A percentile compares a stretch with the other conserved stretches of the same genome.
phyloP scores from a whole-genome alignment of 2,888 invertebrate species.

The Sylvicola fuscatus region DNA sequence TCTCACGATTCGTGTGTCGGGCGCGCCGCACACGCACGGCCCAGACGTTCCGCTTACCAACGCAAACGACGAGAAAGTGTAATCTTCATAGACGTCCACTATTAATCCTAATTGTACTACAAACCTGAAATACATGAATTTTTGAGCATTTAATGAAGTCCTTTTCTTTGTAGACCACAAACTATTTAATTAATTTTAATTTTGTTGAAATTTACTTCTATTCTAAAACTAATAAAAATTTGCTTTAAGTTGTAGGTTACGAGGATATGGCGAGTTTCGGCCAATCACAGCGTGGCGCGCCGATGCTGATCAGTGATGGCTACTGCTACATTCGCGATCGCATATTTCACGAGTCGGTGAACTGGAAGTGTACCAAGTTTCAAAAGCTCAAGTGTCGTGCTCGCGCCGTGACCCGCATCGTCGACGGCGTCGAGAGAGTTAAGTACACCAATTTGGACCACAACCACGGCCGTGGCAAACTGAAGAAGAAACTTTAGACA shows the following conservation, averaged over 20 bases:
- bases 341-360: conserved; percentile 7
- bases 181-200: no score
- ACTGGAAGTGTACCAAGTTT: conserved; percentile 9
- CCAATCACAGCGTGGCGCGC: conserved; percentile 9
- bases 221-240: background rate
- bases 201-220: background rate
- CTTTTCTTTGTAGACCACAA: conserved; percentile 17
- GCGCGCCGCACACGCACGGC: conserved; percentile 21
- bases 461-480: conserved; percentile 4
- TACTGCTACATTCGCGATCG: conserved; percentile 8
- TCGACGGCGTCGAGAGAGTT: conserved; percentile 6
- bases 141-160: no score
- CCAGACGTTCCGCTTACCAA: conserved; percentile 16
- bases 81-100: no score
- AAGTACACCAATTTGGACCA: conserved; percentile 8
- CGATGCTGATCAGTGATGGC: conserved; percentile 6
- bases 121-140: no score
- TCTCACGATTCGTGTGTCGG: conserved; percentile 18
- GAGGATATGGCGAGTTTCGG: conserved; percentile 6
- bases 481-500: background rate
- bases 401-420: conserved; percentile 7
- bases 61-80: no score
- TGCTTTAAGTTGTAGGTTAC: conserved; percentile 5
- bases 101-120: no score
- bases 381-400: conserved; percentile 7